Evolutionary conservation across 2,797 vertebrate species (phyloP).

Genomic region (Karalla daura): DNA sequence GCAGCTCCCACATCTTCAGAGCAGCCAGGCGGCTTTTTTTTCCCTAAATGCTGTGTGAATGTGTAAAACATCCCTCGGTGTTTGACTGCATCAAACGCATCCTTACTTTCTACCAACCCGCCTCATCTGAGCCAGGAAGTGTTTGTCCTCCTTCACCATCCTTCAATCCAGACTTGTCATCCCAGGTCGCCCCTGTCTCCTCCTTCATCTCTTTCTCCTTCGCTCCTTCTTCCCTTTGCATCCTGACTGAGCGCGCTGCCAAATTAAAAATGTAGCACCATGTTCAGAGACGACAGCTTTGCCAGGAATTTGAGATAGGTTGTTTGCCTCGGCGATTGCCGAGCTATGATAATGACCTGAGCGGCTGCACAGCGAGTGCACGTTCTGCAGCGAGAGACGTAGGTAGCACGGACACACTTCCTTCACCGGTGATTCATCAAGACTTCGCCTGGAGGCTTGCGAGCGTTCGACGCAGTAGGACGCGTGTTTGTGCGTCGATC

Average conservation of each 20-base stretch:
- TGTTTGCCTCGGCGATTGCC: conserved; percentile 19
- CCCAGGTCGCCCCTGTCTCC: neutral
- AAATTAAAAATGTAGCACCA: conserved; percentile 53
- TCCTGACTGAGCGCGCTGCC: conserved; percentile 42
- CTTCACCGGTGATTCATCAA: neutral
- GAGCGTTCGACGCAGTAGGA: conserved; percentile 1
- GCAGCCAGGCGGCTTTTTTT: neutral
- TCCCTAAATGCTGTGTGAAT: neutral
- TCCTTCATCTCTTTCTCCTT: no score
- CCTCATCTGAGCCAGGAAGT: neutral
- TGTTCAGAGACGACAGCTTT: conserved; percentile 23
- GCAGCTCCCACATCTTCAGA: conserved; percentile 5
- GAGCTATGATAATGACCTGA: conserved; percentile 13
- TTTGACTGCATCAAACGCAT: neutral
- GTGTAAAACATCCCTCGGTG: neutral
- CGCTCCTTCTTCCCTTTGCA: conserved; percentile 22
- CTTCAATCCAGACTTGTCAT: conserved; percentile 6
- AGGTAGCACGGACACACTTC: neutral
- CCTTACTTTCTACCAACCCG: conserved; percentile 32
- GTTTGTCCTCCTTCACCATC: conserved; percentile 16
- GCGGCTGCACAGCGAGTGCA: conserved; percentile 7
- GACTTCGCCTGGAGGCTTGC: neutral
- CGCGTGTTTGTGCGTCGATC: neutral
- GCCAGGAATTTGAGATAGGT: neutral
- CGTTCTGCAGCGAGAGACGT: no score